Evolutionary conservation across 1,140 invertebrate genomes (phyloP).

Genomic region (Eurytemora carolleeae): DNA sequence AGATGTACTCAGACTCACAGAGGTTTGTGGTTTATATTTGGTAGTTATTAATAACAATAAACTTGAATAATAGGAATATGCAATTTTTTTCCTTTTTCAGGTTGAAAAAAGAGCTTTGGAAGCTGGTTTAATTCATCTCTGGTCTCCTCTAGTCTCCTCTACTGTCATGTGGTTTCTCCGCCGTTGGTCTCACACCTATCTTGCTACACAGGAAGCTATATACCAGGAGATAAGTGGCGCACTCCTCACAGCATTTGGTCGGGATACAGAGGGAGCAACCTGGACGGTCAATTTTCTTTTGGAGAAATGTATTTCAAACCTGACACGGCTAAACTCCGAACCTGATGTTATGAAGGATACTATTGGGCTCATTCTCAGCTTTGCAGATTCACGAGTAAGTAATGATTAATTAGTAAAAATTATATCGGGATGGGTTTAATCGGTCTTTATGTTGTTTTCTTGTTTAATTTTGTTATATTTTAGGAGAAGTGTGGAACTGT

Average conservation of each 20-base stretch:
- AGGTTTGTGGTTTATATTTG: neutral
- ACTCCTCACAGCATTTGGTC: conserved; percentile 36
- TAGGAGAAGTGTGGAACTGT: neutral
- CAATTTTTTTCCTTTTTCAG: neutral
- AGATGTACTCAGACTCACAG: conserved; percentile 5
- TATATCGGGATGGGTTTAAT: too few species aligned
- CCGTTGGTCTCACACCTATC: conserved; percentile 50
- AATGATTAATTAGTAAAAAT: too few species aligned
- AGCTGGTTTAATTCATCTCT: conserved; percentile 35
- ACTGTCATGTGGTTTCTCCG: conserved; percentile 59
- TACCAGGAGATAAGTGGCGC: conserved; percentile 37
- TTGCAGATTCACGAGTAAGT: conserved; percentile 37
- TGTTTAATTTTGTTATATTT: too few species aligned
- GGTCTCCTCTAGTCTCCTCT: conserved; percentile 59
- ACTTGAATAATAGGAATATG: neutral
- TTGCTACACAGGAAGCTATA: conserved; percentile 42
- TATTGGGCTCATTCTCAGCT: conserved; percentile 33
- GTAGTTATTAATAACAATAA: neutral
- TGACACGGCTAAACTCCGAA: conserved; percentile 37
- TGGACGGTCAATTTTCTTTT: conserved; percentile 42
- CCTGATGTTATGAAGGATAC: conserved; percentile 35
- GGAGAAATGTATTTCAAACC: conserved; percentile 36
- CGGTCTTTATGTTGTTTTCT: too few species aligned
- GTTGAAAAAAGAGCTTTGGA: conserved; percentile 42
- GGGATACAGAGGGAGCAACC: conserved; percentile 33